Percentiles rank a stretch among this genome's conserved stretches.
Conservation (phyloP, 37 sponge, comb jelly and placozoan species). For the Tethya wilhelma region DNA sequence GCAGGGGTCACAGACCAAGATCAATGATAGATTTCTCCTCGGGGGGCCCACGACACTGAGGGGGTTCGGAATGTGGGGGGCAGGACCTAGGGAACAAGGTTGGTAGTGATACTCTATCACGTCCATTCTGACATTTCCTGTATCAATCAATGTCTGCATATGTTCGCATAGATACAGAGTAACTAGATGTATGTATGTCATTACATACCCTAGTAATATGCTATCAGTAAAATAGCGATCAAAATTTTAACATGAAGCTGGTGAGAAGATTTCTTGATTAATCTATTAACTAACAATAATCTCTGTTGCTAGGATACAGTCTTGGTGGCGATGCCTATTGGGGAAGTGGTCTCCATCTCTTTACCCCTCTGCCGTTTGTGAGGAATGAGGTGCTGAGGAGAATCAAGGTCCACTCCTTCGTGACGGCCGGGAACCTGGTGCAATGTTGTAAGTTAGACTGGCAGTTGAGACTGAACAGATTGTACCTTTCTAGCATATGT, state of each 20-base stretch:
- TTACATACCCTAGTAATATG: no score
- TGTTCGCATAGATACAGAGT: not conserved
- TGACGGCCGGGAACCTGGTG: constrained; percentile 80
- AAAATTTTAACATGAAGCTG: no score
- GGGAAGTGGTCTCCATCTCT: constrained; percentile 82
- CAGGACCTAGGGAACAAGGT: constrained; percentile 71
- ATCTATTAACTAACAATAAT: not conserved
- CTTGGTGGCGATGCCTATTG: constrained; percentile 84
- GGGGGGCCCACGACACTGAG: constrained; percentile 85
- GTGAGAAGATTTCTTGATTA: no score
- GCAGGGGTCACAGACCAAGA: constrained; percentile 22
- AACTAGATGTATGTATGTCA: not conserved
- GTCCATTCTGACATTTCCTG: not conserved
- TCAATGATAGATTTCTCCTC: constrained; percentile 78
- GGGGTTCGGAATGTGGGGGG: constrained; percentile 91
- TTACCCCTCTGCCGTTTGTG: constrained; percentile 72
- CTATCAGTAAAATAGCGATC: no score
- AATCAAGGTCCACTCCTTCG: constrained; percentile 69
- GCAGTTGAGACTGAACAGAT: no score
- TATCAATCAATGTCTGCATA: not conserved
- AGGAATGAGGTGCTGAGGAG: constrained; percentile 30
- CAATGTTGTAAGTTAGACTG: no score
- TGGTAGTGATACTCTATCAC: not conserved
- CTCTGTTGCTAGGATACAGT: constrained; percentile 65
- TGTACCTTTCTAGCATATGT: no score